These are phyloP conservation scores for Caenorhabditis macrosperma DNA, from an alignment of 2,888 invertebrate species.

Conservation along the genomic window DNA sequence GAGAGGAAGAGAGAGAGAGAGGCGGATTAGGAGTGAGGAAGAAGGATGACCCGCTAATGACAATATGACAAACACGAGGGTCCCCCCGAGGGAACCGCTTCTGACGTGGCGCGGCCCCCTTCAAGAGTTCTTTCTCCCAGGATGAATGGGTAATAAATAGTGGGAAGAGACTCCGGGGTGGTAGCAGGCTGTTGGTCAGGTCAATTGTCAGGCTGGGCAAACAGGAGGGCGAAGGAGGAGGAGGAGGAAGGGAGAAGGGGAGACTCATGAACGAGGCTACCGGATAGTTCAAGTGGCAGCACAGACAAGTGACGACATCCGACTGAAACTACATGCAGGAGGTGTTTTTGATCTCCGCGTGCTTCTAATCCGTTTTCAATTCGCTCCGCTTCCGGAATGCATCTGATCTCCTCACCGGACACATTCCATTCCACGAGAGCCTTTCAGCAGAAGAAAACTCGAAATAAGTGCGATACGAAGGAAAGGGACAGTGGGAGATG, in stretches of 20 bases:
- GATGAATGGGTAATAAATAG: slow-evolving; percentile 18
- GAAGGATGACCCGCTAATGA: slow-evolving; percentile 45
- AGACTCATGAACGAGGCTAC: slow-evolving; percentile 24
- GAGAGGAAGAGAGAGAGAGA: slow-evolving; percentile 6
- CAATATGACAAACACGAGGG: slow-evolving; percentile 49
- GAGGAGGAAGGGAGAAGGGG: slow-evolving; percentile 21
- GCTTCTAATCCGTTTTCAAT: slow-evolving; percentile 29
- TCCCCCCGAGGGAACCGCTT: slow-evolving; percentile 12
- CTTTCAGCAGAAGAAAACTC: too few species aligned
- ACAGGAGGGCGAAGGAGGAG: slow-evolving; percentile 17
- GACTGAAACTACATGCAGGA: slow-evolving; percentile 18
- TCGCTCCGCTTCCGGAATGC: slow-evolving; percentile 10
- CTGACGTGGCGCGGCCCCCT: neutral
- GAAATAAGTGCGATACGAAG: too few species aligned
- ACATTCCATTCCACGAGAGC: too few species aligned
- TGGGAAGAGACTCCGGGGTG: slow-evolving; percentile 20
- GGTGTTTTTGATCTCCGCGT: slow-evolving; percentile 24
- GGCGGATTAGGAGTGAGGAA: slow-evolving; percentile 37
- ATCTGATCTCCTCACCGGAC: too few species aligned
- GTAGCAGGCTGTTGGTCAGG: slow-evolving; percentile 38
- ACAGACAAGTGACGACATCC: slow-evolving; percentile 16
- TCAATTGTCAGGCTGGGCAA: slow-evolving; percentile 51
- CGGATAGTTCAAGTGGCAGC: slow-evolving; percentile 49
- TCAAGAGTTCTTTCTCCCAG: slow-evolving; percentile 4
- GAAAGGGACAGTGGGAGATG: neutral